These are phyloP conservation scores for Pollenia angustigena DNA, from an alignment of 2,888 invertebrate species.

Conservation along the genomic window DNA sequence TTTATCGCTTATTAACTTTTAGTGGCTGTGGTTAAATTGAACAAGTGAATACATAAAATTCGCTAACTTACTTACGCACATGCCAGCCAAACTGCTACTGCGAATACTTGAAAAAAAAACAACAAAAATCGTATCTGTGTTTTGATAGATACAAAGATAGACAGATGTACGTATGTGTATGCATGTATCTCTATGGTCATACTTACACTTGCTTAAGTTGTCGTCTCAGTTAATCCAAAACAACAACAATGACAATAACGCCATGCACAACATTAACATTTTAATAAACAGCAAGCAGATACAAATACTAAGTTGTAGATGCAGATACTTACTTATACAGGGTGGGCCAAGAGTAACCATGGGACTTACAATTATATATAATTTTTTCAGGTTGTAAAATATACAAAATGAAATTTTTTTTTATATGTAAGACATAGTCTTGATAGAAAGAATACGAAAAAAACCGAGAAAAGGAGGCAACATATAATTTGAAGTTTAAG, in stretches of 20 bases:
- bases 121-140: no score
- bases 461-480: no score
- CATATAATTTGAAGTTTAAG: no score
- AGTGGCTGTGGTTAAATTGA: conserved; percentile 51
- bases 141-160: no score
- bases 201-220: conserved; percentile 1
- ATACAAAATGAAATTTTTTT: no score
- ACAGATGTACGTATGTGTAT: neutral
- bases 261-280: conserved; percentile 18
- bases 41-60: conserved; percentile 7
- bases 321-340: neutral
- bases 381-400: no score
- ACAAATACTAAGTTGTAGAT: neutral
- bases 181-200: neutral
- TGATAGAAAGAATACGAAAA: no score
- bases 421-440: no score
- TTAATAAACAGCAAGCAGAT: conserved; percentile 15
- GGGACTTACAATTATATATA: no score
- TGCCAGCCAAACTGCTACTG: conserved; percentile 2
- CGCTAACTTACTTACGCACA: conserved; percentile 29
- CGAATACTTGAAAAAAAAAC: neutral
- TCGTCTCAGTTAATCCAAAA: conserved; percentile 2
- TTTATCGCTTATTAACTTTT: conserved; percentile 64
- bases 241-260: neutral
- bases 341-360: no score